A percentile compares a stretch with the other conserved stretches of the same genome.
Evolutionary conservation across 2,113 vertebrate species (phyloP).

Genomic region (Nerophis ophidion): DNA sequence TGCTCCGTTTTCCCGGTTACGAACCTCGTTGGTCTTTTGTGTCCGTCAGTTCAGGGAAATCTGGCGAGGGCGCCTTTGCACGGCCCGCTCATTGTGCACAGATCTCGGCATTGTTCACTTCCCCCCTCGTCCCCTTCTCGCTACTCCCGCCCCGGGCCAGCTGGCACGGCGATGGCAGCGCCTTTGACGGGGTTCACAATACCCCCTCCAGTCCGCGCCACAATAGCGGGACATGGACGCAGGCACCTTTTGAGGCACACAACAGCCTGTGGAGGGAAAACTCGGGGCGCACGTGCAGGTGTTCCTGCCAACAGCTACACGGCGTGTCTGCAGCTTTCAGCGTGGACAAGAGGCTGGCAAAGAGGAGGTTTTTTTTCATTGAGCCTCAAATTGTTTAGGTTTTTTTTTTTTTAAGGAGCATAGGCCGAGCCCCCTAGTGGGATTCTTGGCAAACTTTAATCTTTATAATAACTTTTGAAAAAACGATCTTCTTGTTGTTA

Average conservation of each 20-base stretch:
- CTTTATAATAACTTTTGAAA: too few relatives aligned
- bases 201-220: conserved; percentile 59
- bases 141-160: conserved; percentile 58
- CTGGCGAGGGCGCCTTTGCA: conserved; percentile 57
- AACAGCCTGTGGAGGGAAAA: conserved; percentile 51
- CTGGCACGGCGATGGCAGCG: conserved; percentile 68
- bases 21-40: conserved; percentile 34
- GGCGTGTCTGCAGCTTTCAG: conserved; percentile 50
- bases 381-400: conserved; percentile 57
- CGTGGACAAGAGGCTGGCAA: conserved; percentile 57
- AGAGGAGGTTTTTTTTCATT: conserved; percentile 45
- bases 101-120: conserved; percentile 60
- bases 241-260: conserved; percentile 63
- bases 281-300: conserved; percentile 59
- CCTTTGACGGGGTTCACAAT: conserved; percentile 68
- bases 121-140: conserved; percentile 20
- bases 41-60: conserved; percentile 21
- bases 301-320: conserved; percentile 61
- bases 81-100: conserved; percentile 57
- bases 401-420: conserved; percentile 24
- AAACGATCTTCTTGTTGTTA: too few relatives aligned
- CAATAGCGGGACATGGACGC: conserved; percentile 63
- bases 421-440: too few relatives aligned
- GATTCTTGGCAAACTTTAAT: too few relatives aligned
- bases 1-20: conserved; percentile 15